These are phyloP conservation scores for Lacerta viridis DNA, from an alignment of 2,797 vertebrate species.

Conservation along the genomic window DNA sequence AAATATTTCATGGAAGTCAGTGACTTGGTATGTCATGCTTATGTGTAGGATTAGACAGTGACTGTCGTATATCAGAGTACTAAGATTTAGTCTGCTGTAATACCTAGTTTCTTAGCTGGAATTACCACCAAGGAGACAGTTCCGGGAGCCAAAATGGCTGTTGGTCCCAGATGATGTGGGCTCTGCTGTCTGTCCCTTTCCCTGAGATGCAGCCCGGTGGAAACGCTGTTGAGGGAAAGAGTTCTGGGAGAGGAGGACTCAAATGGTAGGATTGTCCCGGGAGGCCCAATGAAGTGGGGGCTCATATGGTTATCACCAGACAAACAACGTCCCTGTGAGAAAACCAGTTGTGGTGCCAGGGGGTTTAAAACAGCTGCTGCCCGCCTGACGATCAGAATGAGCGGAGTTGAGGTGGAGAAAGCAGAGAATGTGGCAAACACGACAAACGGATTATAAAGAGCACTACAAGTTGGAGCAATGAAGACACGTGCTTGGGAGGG, in stretches of 20 bases:
- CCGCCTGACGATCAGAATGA: no score
- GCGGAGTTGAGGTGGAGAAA: not conserved
- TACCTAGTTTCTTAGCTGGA: not conserved
- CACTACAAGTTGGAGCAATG: not conserved
- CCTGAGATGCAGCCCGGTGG: not conserved
- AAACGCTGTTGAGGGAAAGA: not conserved
- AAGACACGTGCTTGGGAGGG: not conserved
- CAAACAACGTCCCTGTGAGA: no score
- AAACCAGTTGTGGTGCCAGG: not conserved
- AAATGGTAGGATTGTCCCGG: not conserved
- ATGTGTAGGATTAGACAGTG: constrained; percentile 36
- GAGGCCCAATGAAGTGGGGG: not conserved
- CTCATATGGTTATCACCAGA: not conserved
- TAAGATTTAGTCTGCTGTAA: not conserved
- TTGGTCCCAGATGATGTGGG: not conserved
- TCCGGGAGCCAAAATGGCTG: not conserved
- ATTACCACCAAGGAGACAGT: not conserved
- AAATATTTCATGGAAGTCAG: not conserved
- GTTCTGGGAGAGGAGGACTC: not conserved
- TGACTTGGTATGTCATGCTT: constrained; percentile 22
- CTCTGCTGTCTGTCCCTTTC: not conserved
- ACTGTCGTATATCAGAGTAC: not conserved
- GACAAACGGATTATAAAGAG: not conserved
- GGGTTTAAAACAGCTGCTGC: not conserved
- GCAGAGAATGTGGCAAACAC: not conserved